Evolutionary conservation across 2,113 vertebrate genomes (phyloP).

Genomic region (Chaetops frenatus): DNA sequence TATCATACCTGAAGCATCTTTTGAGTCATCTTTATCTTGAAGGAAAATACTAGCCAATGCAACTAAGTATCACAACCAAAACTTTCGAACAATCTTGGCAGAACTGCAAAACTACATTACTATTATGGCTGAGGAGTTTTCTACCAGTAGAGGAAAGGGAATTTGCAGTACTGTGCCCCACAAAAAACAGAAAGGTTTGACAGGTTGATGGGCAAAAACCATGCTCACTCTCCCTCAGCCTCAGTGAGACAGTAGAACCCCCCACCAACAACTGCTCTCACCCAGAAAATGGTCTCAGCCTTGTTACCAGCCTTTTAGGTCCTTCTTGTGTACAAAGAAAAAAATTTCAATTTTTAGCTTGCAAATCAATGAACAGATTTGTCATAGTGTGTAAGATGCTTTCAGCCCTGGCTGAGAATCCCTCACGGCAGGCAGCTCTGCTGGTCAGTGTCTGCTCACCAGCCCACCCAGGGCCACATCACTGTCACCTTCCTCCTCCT

Average conservation of each 20-base stretch:
- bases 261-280: neutral
- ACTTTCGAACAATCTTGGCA: neutral
- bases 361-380: neutral
- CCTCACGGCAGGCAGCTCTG: neutral
- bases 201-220: neutral
- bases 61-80: neutral
- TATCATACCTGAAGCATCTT: neutral
- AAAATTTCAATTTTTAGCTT: neutral
- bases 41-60: neutral
- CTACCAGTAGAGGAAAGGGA: neutral
- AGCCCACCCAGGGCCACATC: neutral
- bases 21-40: neutral
- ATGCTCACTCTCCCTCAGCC: neutral
- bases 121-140: neutral
- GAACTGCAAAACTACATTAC: neutral
- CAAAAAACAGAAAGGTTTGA: neutral
- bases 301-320: neutral
- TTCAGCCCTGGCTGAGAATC: neutral
- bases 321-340: neutral
- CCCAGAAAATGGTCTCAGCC: neutral
- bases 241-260: neutral
- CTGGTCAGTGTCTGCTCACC: neutral
- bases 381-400: neutral
- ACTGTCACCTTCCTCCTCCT: neutral
- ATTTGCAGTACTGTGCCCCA: neutral